A percentile compares a stretch with the other conserved stretches of the same genome.
Evolutionary conservation across 2,888 invertebrate genomes (phyloP).

Genomic region (Stictocephala bisonia): DNA sequence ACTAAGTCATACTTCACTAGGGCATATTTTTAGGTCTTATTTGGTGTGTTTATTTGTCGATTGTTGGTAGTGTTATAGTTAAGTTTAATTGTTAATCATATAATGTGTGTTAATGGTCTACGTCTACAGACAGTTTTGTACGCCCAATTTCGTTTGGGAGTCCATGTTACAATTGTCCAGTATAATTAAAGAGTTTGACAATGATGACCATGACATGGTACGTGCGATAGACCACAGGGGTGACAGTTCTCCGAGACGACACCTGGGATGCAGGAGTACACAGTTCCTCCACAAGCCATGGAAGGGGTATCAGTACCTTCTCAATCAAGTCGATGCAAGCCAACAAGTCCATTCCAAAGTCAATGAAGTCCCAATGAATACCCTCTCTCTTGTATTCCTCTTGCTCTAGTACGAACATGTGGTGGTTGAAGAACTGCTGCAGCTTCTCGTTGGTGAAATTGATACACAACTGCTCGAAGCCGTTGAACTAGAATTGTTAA

Average conservation of each 20-base stretch:
- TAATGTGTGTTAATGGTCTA: not conserved
- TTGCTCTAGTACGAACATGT: slow-evolving; percentile 99
- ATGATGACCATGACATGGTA: not conserved
- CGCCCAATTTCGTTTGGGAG: not conserved
- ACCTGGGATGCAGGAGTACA: not conserved
- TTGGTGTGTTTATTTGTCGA: too few relatives aligned
- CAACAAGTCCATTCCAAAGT: slow-evolving; percentile 98
- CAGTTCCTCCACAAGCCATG: slow-evolving; percentile 42
- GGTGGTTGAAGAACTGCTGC: slow-evolving; percentile 99
- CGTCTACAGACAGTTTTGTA: too few relatives aligned
- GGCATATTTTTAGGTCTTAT: not conserved
- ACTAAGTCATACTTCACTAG: not conserved
- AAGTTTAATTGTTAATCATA: too few relatives aligned
- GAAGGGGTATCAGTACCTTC: slow-evolving; percentile 88
- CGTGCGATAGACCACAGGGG: not conserved
- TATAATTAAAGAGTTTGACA: not conserved
- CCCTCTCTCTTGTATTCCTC: slow-evolving; percentile 98
- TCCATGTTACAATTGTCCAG: not conserved
- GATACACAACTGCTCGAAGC: slow-evolving; percentile 99
- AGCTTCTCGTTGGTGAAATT: slow-evolving; percentile 99
- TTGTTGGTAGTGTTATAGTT: too few relatives aligned
- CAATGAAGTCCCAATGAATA: slow-evolving; percentile 98
- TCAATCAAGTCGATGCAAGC: slow-evolving; percentile 99
- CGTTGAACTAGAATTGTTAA: slow-evolving; percentile 80
- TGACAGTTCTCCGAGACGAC: not conserved